Evolutionary conservation across 2,797 vertebrate species (phyloP), one percentile per base, ranked within the genome.

Genomic region (Enteromius trimaculatus): DNA sequence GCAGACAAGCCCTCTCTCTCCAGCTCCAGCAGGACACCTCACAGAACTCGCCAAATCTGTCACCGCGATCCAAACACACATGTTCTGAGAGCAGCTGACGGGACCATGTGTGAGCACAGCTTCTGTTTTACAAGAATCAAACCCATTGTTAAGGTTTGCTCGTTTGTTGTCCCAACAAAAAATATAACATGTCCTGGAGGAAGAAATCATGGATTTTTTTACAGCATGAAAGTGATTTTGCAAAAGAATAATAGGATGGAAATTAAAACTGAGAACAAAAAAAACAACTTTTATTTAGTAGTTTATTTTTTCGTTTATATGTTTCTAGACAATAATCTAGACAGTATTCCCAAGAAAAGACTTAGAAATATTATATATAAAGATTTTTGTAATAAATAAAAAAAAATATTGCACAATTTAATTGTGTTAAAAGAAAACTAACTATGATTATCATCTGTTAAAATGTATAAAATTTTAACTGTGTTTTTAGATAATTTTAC

Each of bases 1-100:
- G 72, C 74, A 84, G 39, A 80, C 80, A 70, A 75, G 83, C 55
- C 77, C 29, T 64, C 68, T 70, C 65, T 21, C 23, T 34, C 47
- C n/a, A n/a, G 66, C 62, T 82, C 68, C 76, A 79, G 68, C 84
- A 53, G 75, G 77, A 81, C 72, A 49, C 75, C 81, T 71, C 65
- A 68, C 79, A 55, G 51, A 53, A 62, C 31, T 49, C 6, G 78
- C 83, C 44, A 47, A 74, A 74, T 80, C 60, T 49, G 68, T 49
- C 71, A 26, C 39, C 14, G 16, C 31, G 7, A 3, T 76, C 51
- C 74, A 76, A 58, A 39, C 74, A 58, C 72, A 76, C 74, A 76
- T 39, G 34, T 58, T 39, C 29, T 72, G 37, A 69, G 49, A 81
- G 60, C 68, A 21, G 58, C 55, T 77, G 55, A 77, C 2, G 58